These are phyloP conservation scores for Lerista edwardsae DNA, from an alignment of 2,797 vertebrate genomes.

Conservation along the genomic window DNA sequence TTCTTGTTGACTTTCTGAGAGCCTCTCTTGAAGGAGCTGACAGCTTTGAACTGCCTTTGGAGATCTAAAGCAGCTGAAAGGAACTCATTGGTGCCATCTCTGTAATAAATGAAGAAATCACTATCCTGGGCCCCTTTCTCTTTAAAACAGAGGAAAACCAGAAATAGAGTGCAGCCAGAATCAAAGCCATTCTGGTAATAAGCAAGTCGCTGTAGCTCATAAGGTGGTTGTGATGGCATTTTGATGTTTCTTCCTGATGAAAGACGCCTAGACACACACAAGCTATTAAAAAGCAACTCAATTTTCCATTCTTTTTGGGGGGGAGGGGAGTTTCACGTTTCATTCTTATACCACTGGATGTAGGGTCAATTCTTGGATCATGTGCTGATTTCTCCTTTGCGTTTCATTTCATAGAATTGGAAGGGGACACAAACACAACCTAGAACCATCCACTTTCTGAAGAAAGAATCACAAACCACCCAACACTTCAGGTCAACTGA, in stretches of 20 bases:
- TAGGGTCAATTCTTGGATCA: not conserved
- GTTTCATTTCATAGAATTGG: conserved; percentile 1
- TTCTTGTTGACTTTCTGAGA: conserved; percentile 44
- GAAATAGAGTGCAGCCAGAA: conserved; percentile 36
- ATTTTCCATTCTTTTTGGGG: not conserved
- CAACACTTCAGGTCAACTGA: not conserved
- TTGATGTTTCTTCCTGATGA: not conserved
- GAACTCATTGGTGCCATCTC: not conserved
- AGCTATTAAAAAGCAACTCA: conserved; percentile 19
- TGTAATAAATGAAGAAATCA: conserved; percentile 58
- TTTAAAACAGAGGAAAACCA: conserved; percentile 44
- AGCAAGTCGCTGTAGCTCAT: not conserved
- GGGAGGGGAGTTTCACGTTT: not conserved
- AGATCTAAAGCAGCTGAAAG: conserved; percentile 51
- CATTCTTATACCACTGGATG: not conserved
- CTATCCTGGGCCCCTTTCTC: not conserved
- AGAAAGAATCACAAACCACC: not conserved
- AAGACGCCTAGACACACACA: not conserved
- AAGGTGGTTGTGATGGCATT: not conserved
- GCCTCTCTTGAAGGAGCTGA: conserved; percentile 44
- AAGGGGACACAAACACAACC: not conserved
- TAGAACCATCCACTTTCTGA: not conserved
- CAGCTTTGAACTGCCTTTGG: conserved; percentile 59
- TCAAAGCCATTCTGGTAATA: conserved; percentile 57
- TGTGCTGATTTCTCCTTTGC: conserved; percentile 22